Evolutionary conservation across 2,888 invertebrate genomes (phyloP).

Genomic region (Hirtodrosophila alboralis): DNA sequence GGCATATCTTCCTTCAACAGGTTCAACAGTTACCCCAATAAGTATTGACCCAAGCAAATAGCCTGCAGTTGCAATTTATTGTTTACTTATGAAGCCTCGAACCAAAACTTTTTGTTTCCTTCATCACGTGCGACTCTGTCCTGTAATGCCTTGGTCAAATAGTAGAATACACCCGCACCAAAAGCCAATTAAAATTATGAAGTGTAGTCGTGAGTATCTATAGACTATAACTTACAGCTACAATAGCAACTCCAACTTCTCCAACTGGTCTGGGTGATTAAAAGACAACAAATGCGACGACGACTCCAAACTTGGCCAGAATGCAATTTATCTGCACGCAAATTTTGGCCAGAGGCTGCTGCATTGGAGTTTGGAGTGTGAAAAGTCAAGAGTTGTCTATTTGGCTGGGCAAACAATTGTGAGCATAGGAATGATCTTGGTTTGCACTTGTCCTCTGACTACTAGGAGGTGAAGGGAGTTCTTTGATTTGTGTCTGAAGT

Average conservation of each 20-base stretch:
- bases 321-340: constrained; percentile 77
- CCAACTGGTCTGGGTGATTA: no score
- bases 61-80: constrained; percentile 78
- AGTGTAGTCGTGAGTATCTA: constrained; percentile 35
- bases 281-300: no score
- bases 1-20: constrained; percentile 55
- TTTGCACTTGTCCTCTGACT: constrained; percentile 52
- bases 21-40: constrained; percentile 46
- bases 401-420: constrained; percentile 73
- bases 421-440: constrained; percentile 71
- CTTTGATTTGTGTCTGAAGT: constrained; percentile 47
- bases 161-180: constrained; percentile 4
- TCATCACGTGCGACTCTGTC: constrained; percentile 48
- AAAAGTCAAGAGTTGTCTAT: constrained; percentile 76
- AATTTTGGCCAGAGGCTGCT: constrained; percentile 53
- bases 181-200: constrained; percentile 61
- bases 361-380: constrained; percentile 46
- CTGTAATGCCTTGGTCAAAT: constrained; percentile 58
- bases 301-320: constrained; percentile 50
- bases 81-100: constrained; percentile 52
- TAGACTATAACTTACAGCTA: constrained; percentile 12
- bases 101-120: neutral
- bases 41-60: constrained; percentile 56
- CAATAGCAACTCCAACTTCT: constrained; percentile 41
- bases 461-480: no score